Conservation (phyloP, 2,888 invertebrate species). For the Cephus nigrinus region DNA sequence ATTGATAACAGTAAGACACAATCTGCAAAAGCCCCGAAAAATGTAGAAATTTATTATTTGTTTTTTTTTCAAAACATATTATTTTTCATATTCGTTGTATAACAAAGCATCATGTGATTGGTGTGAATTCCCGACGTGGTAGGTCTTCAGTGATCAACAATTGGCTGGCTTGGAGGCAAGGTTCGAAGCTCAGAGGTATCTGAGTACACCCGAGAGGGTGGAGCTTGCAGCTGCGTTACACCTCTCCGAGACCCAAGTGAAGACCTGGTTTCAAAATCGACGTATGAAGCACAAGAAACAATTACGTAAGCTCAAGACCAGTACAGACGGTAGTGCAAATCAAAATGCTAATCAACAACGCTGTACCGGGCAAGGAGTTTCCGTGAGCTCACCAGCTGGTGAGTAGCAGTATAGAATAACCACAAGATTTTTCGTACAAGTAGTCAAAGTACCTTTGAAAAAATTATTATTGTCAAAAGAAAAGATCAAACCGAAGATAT, state of each 20-base stretch:
- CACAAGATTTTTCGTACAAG: neutral
- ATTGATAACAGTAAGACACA: neutral
- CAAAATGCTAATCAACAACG: conserved; percentile 45
- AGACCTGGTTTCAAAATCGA: conserved; percentile 98
- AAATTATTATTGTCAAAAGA: neutral
- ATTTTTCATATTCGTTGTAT: neutral
- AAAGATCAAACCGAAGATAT: neutral
- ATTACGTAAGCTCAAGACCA: conserved; percentile 75
- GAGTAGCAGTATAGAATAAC: conserved; percentile 15
- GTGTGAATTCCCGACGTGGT: neutral
- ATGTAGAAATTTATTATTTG: neutral
- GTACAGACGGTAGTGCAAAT: conserved; percentile 36
- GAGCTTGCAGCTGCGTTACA: conserved; percentile 93
- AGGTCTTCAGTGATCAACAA: conserved; percentile 81
- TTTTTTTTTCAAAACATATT: neutral
- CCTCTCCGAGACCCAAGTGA: conserved; percentile 95
- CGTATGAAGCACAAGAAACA: conserved; percentile 98
- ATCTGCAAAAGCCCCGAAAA: neutral
- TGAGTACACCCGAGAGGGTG: conserved; percentile 95
- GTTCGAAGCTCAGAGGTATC: conserved; percentile 93
- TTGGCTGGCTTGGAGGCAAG: conserved; percentile 89
- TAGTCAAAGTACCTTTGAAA: neutral
- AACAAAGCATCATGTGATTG: neutral
- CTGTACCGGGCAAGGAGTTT: conserved; percentile 46
- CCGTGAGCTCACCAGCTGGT: conserved; percentile 58